Evolutionary conservation across 1,140 invertebrate species (phyloP).

Genomic region (Aporrectodea caliginosa): DNA sequence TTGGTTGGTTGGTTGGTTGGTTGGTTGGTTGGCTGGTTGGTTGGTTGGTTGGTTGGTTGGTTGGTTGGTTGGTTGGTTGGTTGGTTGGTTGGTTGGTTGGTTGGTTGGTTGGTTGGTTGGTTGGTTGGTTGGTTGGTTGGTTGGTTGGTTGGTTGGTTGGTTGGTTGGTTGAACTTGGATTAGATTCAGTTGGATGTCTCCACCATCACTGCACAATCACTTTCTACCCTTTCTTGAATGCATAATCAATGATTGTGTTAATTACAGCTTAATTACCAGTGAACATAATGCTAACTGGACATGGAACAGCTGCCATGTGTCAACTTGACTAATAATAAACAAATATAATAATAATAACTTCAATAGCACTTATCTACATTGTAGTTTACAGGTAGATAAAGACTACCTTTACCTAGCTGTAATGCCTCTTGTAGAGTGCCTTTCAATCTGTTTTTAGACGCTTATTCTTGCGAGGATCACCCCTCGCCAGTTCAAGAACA

Average conservation of each 20-base stretch:
- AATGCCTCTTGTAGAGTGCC: not conserved
- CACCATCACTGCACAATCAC: too few species aligned
- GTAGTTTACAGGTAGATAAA: too few species aligned
- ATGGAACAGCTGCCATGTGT: too few species aligned
- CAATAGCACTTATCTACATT: too few species aligned
- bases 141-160: constrained; percentile 4
- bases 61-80: constrained; percentile 11
- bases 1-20: constrained; percentile 1
- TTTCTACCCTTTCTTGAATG: not conserved
- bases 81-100: constrained; percentile 12
- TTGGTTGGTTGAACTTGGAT: not conserved
- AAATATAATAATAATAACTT: too few species aligned
- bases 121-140: constrained; percentile 12
- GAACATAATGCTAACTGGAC: too few species aligned
- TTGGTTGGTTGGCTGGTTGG: too few species aligned
- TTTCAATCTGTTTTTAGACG: constrained; percentile 38
- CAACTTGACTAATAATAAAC: too few species aligned
- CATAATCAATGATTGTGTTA: not conserved
- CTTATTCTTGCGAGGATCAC: constrained; percentile 51
- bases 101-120: constrained; percentile 12
- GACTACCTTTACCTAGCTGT: not conserved
- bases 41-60: constrained; percentile 13
- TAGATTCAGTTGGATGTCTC: too few species aligned
- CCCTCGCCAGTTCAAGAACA: constrained; percentile 45
- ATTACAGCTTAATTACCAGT: not conserved